Evolutionary conservation across 2,888 invertebrate species (phyloP), one percentile per base, ranked within the genome.

Genomic region (Spialia ferax): DNA sequence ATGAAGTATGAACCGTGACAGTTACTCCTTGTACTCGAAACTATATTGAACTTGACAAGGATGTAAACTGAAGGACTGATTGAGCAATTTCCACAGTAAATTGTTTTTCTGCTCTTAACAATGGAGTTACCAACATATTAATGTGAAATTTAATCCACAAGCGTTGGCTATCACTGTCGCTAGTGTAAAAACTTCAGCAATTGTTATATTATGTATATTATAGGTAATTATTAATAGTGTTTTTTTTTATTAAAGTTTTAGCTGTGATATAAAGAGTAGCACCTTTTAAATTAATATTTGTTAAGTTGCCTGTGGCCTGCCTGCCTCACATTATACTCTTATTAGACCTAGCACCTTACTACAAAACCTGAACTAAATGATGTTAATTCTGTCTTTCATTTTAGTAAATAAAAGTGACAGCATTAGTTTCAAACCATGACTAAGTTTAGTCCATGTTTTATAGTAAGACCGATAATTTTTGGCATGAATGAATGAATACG

Each of bases 71-170:
- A 22, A 22, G 11, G 50, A 23, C 2, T 13, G 13, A 0, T 50
- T 23, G 20, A 50, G 11, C 48, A 50, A 13, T 18, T 18, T 45
- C 45, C 45, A 8, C 45, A 2, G 45, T 45, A 18, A 45, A 18
- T 18, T 45, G 10, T 18, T 10, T 18, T 50, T 13, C 13, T 6
- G 5, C 5, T 3, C 29, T 63, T 29, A 23, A 54, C 22, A 29
- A 32, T n/a, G 22, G 22, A 65, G 64, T 65, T 65, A 65, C 64
- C 64, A 65, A 50, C 56, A 32, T 26, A 56, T 56, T 63, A 56
- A 29, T 22, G 10, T 54, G 2, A 63, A 22, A 63, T 26, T 63
- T 20, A 18, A 55, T 7, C 23, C 56, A 23, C 35, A 26, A 0
- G 23, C 57, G 35, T 59, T 50, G 57, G 35, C 57, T 38, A 13